These are phyloP conservation scores for Mercenaria mercenaria DNA, from an alignment of 1,140 invertebrate species.

Conservation along the genomic window DNA sequence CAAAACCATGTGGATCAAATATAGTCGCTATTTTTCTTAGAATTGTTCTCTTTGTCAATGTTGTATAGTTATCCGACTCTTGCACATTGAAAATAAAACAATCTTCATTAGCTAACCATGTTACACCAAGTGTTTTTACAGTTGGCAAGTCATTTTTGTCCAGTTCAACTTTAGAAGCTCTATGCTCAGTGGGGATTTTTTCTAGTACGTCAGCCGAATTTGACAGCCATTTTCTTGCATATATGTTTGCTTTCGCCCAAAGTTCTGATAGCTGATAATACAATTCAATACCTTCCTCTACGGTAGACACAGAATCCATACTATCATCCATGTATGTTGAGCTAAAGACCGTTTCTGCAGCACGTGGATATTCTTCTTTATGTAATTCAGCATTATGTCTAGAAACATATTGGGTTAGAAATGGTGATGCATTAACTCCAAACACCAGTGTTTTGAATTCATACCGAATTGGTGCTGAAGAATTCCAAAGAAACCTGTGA, in stretches of 20 bases:
- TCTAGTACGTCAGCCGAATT: slow-evolving; percentile 35
- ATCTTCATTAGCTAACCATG: slow-evolving; percentile 45
- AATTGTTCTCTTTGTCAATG: slow-evolving; percentile 42
- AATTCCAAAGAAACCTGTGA: slow-evolving; percentile 55
- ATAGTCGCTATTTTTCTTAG: slow-evolving; percentile 39
- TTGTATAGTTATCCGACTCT: not conserved
- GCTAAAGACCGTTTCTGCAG: slow-evolving; percentile 26
- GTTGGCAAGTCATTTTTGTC: slow-evolving; percentile 22
- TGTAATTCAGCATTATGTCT: slow-evolving; percentile 6
- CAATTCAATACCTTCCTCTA: not conserved
- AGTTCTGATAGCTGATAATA: slow-evolving; percentile 30
- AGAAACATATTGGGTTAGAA: slow-evolving; percentile 52
- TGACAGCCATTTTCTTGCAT: slow-evolving; percentile 36
- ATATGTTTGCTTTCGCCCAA: slow-evolving; percentile 13
- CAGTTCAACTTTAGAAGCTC: slow-evolving; percentile 27
- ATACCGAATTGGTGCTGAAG: not conserved
- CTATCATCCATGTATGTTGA: slow-evolving; percentile 53
- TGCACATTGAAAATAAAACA: slow-evolving; percentile 18
- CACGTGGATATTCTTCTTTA: not conserved
- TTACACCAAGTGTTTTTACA: slow-evolving; percentile 43
- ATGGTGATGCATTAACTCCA: slow-evolving; percentile 59
- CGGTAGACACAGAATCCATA: slow-evolving; percentile 3
- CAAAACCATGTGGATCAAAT: slow-evolving; percentile 43
- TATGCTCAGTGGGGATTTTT: not conserved
- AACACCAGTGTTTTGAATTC: slow-evolving; percentile 56